These are phyloP conservation scores for Callopanchax toddi DNA, from an alignment of 2,113 vertebrate genomes.

Conservation along the genomic window DNA sequence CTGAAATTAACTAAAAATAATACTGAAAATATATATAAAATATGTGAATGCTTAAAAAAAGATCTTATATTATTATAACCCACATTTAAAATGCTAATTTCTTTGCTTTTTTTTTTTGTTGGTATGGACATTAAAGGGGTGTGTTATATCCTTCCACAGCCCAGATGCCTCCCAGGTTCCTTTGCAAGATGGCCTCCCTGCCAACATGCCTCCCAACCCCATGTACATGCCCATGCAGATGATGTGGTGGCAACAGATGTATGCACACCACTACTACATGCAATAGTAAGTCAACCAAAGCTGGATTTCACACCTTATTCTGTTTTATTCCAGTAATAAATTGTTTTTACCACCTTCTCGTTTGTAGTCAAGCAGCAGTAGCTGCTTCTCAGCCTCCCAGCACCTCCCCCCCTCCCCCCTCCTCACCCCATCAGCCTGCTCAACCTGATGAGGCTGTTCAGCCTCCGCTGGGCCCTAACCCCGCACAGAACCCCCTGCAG, in stretches of 20 bases:
- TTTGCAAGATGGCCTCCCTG: conserved; percentile 75
- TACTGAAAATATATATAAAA: too few relatives aligned
- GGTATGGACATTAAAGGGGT: background rate
- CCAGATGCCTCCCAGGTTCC: conserved; percentile 82
- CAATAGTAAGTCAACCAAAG: conserved; percentile 90
- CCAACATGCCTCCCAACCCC: conserved; percentile 84
- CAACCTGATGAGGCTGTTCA: conserved; percentile 78
- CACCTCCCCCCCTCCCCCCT: conserved; percentile 70
- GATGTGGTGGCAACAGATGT: conserved; percentile 98
- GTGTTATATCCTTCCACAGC: conserved; percentile 39
- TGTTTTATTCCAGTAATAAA: background rate
- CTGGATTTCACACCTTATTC: too few relatives aligned
- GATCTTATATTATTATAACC: too few relatives aligned
- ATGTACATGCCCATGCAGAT: conserved; percentile 89
- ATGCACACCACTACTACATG: conserved; percentile 95
- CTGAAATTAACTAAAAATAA: too few relatives aligned
- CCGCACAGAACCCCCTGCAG: conserved; percentile 75
- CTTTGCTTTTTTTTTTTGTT: background rate
- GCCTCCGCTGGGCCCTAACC: conserved; percentile 83
- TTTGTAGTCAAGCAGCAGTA: conserved; percentile 88
- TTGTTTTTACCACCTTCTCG: conserved; percentile 22
- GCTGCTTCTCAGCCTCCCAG: conserved; percentile 85
- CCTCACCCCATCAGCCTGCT: conserved; percentile 58
- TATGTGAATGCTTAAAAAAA: too few relatives aligned
- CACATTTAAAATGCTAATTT: too few relatives aligned